Percentiles rank a stretch among this genome's conserved stretches.
Conservation (phyloP, 1,140 invertebrate species). For the Microplitis mediator region DNA sequence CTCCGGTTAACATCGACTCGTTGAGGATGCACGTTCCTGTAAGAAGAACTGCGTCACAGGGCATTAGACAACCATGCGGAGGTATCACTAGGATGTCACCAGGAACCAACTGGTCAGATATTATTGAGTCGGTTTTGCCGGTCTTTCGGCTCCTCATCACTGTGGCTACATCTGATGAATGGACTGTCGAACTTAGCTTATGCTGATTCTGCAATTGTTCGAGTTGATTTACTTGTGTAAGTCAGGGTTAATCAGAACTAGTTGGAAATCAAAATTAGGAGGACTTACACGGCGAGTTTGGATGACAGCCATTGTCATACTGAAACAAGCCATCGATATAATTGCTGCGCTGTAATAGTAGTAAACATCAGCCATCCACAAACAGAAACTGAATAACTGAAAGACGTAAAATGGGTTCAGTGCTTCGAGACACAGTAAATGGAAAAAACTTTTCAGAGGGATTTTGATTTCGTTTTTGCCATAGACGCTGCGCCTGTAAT, state of each 20-base stretch:
- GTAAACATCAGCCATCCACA: slow-evolving; percentile 82
- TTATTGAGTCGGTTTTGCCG: slow-evolving; percentile 60
- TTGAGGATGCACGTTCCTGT: slow-evolving; percentile 91
- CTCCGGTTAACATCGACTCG: slow-evolving; percentile 89
- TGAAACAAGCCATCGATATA: slow-evolving; percentile 68
- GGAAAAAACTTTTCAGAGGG: slow-evolving; percentile 74
- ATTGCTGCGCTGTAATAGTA: slow-evolving; percentile 79
- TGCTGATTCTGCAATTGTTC: slow-evolving; percentile 71
- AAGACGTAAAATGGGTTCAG: slow-evolving; percentile 94
- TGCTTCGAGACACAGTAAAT: slow-evolving; percentile 76
- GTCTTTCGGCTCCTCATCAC: slow-evolving; percentile 68
- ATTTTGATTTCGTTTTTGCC: slow-evolving; percentile 79
- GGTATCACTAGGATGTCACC: slow-evolving; percentile 90
- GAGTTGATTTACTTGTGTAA: too few relatives aligned
- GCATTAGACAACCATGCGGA: slow-evolving; percentile 82
- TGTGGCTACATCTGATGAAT: slow-evolving; percentile 71
- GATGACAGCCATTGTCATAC: slow-evolving; percentile 67
- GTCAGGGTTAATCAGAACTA: too few relatives aligned
- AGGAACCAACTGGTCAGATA: slow-evolving; percentile 78
- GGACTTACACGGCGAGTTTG: slow-evolving; percentile 67
- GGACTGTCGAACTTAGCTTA: slow-evolving; percentile 73
- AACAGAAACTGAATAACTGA: slow-evolving; percentile 81
- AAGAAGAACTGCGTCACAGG: slow-evolving; percentile 88
- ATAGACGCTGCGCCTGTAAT: slow-evolving; percentile 73
- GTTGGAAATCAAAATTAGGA: background rate